phyloP scores from a whole-genome alignment of 2,797 vertebrate species.

The Ambastaia sidthimunki region DNA sequence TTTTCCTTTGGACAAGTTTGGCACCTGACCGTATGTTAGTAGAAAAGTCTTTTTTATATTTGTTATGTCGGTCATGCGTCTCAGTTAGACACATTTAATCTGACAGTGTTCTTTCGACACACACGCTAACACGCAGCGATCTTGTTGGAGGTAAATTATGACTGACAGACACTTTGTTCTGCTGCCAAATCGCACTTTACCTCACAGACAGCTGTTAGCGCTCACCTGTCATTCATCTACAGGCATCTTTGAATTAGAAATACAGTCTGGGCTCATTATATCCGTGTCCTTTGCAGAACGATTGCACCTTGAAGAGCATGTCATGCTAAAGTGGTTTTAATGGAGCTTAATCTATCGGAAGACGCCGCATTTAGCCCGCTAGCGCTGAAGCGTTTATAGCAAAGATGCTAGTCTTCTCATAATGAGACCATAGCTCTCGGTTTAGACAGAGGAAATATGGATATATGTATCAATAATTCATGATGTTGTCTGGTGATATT shows the following conservation, averaged over 20 bases:
- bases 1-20: neutral
- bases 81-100: neutral
- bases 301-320: slow-evolving; percentile 42
- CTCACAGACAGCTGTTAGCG: neutral
- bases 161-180: slow-evolving; percentile 19
- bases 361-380: slow-evolving; percentile 21
- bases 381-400: slow-evolving; percentile 2
- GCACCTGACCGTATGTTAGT: neutral
- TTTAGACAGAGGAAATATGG: slow-evolving; percentile 26
- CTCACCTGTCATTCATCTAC: slow-evolving; percentile 24
- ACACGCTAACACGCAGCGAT: slow-evolving; percentile 10
- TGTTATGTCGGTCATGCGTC: neutral
- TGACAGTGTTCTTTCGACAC: neutral
- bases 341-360: slow-evolving; percentile 47
- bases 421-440: slow-evolving; percentile 39
- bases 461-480: slow-evolving; percentile 56
- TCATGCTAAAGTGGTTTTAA: slow-evolving; percentile 48
- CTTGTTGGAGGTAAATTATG: neutral
- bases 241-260: slow-evolving; percentile 27
- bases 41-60: neutral
- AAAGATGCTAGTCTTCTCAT: slow-evolving; percentile 9
- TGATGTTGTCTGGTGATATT: slow-evolving; percentile 53
- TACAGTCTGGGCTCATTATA: slow-evolving; percentile 34
- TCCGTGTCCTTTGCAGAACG: slow-evolving; percentile 36
- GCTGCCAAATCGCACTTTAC: slow-evolving; percentile 29